Conservation (phyloP, 2,797 vertebrate species). For the Kryptolebias ocellatus region DNA sequence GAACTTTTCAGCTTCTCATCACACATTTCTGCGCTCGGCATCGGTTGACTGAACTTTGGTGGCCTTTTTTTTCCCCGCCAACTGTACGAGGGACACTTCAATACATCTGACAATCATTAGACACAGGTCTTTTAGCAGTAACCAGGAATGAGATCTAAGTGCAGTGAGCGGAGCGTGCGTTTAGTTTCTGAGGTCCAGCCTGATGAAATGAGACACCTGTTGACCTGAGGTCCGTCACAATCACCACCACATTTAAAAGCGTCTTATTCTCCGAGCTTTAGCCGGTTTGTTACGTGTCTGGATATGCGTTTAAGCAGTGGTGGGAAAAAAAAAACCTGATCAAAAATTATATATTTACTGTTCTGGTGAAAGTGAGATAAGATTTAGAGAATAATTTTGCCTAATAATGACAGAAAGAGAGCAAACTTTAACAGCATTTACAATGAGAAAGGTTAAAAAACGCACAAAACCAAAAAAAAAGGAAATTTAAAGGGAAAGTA, state of each 20-base stretch:
- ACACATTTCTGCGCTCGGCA: not conserved
- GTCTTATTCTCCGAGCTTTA: no score
- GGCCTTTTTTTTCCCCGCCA: not conserved
- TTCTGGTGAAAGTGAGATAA: no score
- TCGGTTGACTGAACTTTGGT: not conserved
- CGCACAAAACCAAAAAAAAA: not conserved
- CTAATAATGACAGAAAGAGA: not conserved
- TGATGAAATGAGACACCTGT: not conserved
- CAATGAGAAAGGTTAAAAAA: not conserved
- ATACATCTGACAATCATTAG: not conserved
- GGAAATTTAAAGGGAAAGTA: slow-evolving; percentile 1
- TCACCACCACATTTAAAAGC: not conserved
- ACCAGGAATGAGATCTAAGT: not conserved
- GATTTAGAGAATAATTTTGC: no score
- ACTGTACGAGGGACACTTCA: not conserved
- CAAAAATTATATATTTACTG: not conserved
- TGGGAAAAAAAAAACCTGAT: not conserved
- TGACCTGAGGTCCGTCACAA: not conserved
- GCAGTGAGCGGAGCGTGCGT: not conserved
- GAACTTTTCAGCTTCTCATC: not conserved
- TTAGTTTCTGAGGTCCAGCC: not conserved
- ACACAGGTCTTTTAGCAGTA: not conserved
- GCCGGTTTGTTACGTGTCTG: not conserved
- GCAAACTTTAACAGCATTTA: not conserved
- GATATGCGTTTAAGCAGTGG: not conserved